Conservation (phyloP, 1,140 invertebrate species). For the Agrypnia vestita region DNA sequence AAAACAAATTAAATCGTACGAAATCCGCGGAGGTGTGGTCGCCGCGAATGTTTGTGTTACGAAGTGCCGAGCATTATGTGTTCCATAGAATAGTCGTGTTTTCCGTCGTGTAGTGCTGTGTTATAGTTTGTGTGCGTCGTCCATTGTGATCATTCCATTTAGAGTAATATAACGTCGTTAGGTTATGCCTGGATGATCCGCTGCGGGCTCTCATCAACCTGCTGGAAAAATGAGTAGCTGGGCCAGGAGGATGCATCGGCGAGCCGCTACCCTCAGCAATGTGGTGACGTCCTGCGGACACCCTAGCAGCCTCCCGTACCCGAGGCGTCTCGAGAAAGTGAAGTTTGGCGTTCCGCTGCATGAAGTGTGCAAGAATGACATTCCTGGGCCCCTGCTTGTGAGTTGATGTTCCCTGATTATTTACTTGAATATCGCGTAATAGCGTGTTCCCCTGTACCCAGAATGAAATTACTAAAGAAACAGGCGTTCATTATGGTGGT, state of each 20-base stretch:
- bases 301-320: conserved; percentile 82
- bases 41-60: conserved; percentile 42
- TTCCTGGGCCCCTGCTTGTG: conserved; percentile 91
- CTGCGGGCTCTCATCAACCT: conserved; percentile 2
- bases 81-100: conserved; percentile 7
- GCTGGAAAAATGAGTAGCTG: conserved; percentile 84
- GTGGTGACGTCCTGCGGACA: conserved; percentile 91
- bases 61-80: conserved; percentile 30
- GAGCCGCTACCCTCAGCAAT: conserved; percentile 90
- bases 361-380: conserved; percentile 94
- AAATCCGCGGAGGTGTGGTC: conserved; percentile 50
- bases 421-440: no score
- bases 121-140: conserved; percentile 1
- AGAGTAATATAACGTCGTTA: conserved; percentile 37
- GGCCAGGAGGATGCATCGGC: conserved; percentile 90
- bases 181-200: conserved; percentile 53
- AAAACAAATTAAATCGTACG: conserved; percentile 54
- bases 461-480: neutral
- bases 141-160: conserved; percentile 43
- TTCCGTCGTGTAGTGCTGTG: conserved; percentile 12
- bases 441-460: neutral
- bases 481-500: neutral
- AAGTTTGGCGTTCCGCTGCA: conserved; percentile 92
- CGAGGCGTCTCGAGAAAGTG: conserved; percentile 90
- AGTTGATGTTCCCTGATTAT: conserved; percentile 65